These are phyloP conservation scores for Botia almorhae DNA, from an alignment of 2,797 vertebrate species.

Conservation along the genomic window DNA sequence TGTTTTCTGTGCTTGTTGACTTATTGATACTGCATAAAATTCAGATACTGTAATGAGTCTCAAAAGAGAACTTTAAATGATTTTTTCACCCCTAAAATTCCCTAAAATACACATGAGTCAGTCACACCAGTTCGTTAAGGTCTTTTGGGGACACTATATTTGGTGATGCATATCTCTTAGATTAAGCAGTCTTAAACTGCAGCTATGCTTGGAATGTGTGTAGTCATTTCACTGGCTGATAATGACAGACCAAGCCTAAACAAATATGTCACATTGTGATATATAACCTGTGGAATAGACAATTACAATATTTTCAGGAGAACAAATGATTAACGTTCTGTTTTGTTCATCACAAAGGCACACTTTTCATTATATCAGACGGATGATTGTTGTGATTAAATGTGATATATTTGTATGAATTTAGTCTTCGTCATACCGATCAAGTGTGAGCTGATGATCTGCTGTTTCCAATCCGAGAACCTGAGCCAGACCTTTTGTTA, in stretches of 20 bases:
- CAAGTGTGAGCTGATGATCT: neutral
- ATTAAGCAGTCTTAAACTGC: constrained; percentile 44
- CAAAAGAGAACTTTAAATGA: neutral
- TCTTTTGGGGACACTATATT: constrained; percentile 15
- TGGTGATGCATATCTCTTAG: constrained; percentile 35
- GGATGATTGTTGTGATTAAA: constrained; percentile 4
- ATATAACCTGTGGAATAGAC: constrained; percentile 4
- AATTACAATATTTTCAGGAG: constrained; percentile 3
- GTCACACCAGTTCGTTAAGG: neutral
- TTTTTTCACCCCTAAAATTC: neutral
- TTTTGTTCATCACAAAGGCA: neutral
- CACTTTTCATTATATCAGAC: constrained; percentile 8
- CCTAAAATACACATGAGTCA: neutral
- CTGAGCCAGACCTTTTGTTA: constrained; percentile 75
- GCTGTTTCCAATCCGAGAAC: constrained; percentile 32
- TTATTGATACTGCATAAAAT: neutral
- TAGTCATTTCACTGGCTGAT: constrained; percentile 48
- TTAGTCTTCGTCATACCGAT: neutral
- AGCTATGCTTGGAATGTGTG: constrained; percentile 60
- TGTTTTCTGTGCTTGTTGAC: neutral
- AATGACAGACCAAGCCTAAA: constrained; percentile 46
- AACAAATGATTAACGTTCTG: neutral
- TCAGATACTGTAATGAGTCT: neutral
- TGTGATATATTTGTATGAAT: constrained; percentile 18
- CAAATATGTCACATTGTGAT: constrained; percentile 42